These are phyloP conservation scores for Hanleya hanleyi DNA, from an alignment of 2,888 invertebrate species.

Conservation along the genomic window DNA sequence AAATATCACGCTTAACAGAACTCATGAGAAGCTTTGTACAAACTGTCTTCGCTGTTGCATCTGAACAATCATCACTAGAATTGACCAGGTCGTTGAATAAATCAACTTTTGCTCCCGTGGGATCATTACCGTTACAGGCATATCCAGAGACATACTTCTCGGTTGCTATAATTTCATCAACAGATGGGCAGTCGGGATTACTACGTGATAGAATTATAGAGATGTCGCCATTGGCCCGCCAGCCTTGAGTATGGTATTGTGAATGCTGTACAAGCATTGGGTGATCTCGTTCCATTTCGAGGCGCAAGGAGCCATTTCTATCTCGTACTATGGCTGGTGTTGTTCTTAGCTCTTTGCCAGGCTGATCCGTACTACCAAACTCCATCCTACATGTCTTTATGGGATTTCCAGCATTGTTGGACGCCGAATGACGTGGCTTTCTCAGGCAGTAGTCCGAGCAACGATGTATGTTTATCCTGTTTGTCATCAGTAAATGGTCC, in stretches of 20 bases:
- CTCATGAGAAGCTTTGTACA: constrained; percentile 38
- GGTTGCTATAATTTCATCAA: constrained; percentile 35
- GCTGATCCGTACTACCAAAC: constrained; percentile 31
- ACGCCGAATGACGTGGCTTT: no score
- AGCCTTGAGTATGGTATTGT: constrained; percentile 39
- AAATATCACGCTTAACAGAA: constrained; percentile 42
- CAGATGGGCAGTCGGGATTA: constrained; percentile 38
- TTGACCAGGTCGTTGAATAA: constrained; percentile 27
- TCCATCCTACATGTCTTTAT: constrained; percentile 39
- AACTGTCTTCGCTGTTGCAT: constrained; percentile 28
- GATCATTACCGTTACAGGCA: constrained; percentile 46
- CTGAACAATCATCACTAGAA: background rate
- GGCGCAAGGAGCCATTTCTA: constrained; percentile 37
- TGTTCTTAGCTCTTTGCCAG: constrained; percentile 25
- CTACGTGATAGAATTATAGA: constrained; percentile 42
- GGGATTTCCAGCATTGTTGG: background rate
- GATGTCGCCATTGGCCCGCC: constrained; percentile 46
- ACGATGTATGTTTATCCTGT: no score
- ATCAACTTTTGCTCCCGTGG: constrained; percentile 36
- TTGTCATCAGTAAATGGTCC: no score
- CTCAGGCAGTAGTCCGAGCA: constrained; percentile 39
- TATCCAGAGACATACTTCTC: constrained; percentile 35
- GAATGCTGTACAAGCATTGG: constrained; percentile 45
- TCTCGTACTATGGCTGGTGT: constrained; percentile 36
- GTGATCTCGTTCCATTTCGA: constrained; percentile 48